These are phyloP conservation scores for Melinopterus prodromus DNA, from an alignment of 2,888 invertebrate genomes.

Conservation along the genomic window DNA sequence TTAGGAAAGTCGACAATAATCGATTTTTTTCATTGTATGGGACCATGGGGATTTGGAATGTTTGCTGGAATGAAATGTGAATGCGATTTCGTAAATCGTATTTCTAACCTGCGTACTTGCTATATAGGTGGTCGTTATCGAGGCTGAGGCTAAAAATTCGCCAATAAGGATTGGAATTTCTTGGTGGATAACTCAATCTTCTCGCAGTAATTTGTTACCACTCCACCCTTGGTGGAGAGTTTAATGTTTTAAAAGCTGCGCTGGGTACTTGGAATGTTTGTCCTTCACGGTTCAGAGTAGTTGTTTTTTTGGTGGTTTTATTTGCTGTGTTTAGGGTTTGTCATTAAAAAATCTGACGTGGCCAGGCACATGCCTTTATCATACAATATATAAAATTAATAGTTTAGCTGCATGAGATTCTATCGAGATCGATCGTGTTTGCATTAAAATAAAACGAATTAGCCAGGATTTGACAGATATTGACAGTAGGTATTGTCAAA, in stretches of 20 bases:
- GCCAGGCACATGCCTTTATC: too few species aligned
- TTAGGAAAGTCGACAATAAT: background rate
- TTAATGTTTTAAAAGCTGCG: background rate
- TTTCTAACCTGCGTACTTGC: background rate
- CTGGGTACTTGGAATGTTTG: background rate
- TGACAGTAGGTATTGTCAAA: too few species aligned
- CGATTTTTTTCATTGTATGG: background rate
- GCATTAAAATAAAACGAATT: too few species aligned
- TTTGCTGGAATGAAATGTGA: background rate
- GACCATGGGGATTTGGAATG: background rate
- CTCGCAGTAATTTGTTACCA: background rate
- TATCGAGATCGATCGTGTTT: too few species aligned
- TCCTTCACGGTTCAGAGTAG: background rate
- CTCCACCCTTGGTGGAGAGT: background rate
- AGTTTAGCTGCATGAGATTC: too few species aligned
- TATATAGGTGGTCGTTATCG: background rate
- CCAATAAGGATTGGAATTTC: conserved; percentile 25
- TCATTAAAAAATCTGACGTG: too few species aligned
- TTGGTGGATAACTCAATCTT: conserved; percentile 18
- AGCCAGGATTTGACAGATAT: too few species aligned
- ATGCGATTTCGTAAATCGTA: background rate
- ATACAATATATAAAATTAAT: too few species aligned
- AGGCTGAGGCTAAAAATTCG: background rate
- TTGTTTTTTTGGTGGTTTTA: background rate
- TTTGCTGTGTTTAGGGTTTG: background rate